Base-by-base conservation (phyloP, 2,888 invertebrate genomes). In the Hyppa rectilinea region DNA sequence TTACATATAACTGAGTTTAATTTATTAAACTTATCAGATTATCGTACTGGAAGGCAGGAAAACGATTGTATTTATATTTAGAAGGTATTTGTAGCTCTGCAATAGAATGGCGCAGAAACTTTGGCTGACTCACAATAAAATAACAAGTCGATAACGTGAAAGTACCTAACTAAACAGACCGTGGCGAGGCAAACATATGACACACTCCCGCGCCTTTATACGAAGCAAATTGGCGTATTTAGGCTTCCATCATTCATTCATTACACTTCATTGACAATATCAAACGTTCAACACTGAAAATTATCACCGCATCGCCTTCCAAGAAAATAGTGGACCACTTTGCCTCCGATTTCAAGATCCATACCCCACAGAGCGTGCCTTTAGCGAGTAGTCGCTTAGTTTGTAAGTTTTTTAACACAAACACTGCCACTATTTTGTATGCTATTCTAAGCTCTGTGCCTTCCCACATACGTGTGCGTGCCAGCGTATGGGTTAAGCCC, bases 161-260 rank as follows among this genome's bases (percentile, higher is more conserved):
- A 70, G 62, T 73, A 36, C 43, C 6, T 0, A 36, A 50, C 6
- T 0, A 43, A 31, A 50, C 63, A 29, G 62, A 50, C 62, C 62
- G 34, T 61, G 34, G 43, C 73, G 29, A 23, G 66, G 4, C 7
- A n/a, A 73, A 43, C 40, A 61, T 50, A 50, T 70, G 49, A 43
- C 12, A 7, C 20, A 43, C 10, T 61, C 29, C 4, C 14, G 6
- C 23, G 31, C 43, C 23, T 58, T 43, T n/a, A 50, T 23, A 14
- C 7, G 12, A 45, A 62, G 20, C 1, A 1, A 45, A n/a, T 17
- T 45, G 17, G 14, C 20, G 14, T 74, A 36, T 50, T 61, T 50
- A 62, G 20, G 36, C 4, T n/a, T 14, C n/a, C 12, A 38, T 20
- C 0, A 26, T 6, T 17, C 5, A n/a, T 9, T 3, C 23, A 20